These are phyloP conservation scores for Glaucidium brasilianum DNA, from an alignment of 2,113 vertebrate genomes.

Conservation along the genomic window DNA sequence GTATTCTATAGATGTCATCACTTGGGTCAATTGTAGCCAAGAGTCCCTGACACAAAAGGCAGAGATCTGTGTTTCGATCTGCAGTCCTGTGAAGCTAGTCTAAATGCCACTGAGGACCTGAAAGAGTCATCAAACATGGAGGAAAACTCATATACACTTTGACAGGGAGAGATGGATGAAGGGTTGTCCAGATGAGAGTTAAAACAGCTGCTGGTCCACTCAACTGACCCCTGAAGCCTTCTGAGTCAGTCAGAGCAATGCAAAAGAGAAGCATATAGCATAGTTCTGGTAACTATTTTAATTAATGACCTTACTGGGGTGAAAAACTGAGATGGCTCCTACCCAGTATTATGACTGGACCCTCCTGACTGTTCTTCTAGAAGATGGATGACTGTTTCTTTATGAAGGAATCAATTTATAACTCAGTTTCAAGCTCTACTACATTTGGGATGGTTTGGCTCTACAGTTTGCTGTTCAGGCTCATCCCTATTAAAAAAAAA, in stretches of 20 bases:
- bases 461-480: background rate
- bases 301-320: background rate
- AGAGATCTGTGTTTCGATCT: background rate
- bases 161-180: accelerated
- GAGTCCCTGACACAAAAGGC: background rate
- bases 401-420: background rate
- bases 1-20: background rate
- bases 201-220: background rate
- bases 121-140: background rate
- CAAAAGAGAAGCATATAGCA: background rate
- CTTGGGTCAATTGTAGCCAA: background rate
- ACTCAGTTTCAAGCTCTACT: background rate
- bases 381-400: background rate
- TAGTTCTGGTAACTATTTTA: background rate
- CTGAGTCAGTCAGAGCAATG: background rate
- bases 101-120: background rate
- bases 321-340: background rate
- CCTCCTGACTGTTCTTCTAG: background rate
- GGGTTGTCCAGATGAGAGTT: background rate
- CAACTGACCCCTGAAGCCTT: background rate
- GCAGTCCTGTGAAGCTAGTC: background rate
- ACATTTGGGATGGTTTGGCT: background rate
- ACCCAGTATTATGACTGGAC: background rate
- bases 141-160: background rate
- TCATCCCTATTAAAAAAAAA: conserved; percentile 11